These are phyloP conservation scores for Rapana venosa DNA, from an alignment of 2,888 invertebrate genomes.

Conservation along the genomic window DNA sequence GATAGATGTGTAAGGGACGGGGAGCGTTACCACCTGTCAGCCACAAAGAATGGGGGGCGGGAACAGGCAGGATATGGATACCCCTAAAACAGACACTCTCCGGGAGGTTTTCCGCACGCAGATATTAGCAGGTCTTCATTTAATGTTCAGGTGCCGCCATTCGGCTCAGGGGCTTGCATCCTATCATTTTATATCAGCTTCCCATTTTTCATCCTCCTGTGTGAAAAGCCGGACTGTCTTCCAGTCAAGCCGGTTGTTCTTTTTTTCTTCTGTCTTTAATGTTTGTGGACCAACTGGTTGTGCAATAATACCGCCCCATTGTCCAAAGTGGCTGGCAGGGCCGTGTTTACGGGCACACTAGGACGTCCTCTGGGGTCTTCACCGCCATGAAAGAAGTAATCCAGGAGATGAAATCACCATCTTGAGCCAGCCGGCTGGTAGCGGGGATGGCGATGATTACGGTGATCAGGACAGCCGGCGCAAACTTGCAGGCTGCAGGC, in stretches of 20 bases:
- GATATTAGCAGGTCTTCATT: conserved; percentile 3
- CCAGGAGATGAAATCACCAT: conserved; percentile 31
- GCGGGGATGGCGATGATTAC: background rate
- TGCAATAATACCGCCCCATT: conserved; percentile 21
- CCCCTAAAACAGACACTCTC: conserved; percentile 16
- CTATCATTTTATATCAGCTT: conserved; percentile 22
- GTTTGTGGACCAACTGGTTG: conserved; percentile 7
- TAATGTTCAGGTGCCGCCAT: conserved; percentile 18
- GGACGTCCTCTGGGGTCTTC: background rate
- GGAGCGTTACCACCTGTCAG: background rate
- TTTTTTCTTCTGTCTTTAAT: background rate
- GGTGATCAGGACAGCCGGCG: background rate
- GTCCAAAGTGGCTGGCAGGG: background rate
- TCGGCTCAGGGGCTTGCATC: background rate
- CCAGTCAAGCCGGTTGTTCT: background rate
- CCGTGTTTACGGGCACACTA: background rate
- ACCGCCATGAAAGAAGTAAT: background rate
- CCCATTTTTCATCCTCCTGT: conserved; percentile 15
- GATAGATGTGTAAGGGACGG: background rate
- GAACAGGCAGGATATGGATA: conserved; percentile 11
- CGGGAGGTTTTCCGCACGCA: background rate
- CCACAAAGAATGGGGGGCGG: background rate
- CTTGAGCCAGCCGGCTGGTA: background rate
- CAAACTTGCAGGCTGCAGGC: background rate
- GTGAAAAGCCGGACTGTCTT: conserved; percentile 1